Percentiles rank a stretch among this genome's conserved stretches.
Evolutionary conservation across 2,113 vertebrate genomes (phyloP).

Genomic region (Blennius ocellaris): DNA sequence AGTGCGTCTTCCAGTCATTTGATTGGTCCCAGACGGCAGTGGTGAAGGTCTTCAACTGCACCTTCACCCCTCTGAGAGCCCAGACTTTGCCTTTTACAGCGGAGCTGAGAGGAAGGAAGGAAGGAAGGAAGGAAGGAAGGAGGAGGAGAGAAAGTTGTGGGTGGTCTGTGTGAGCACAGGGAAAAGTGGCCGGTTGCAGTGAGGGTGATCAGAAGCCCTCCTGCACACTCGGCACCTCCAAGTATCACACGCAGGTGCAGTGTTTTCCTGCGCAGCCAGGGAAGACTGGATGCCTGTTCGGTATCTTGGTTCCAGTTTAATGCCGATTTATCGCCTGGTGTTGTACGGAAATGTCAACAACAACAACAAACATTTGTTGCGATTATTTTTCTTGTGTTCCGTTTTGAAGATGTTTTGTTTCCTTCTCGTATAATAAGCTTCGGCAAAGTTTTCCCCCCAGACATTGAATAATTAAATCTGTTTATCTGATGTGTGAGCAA

Average conservation of each 20-base stretch:
- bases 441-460: no score
- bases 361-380: not conserved
- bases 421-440: no score
- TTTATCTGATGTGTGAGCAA: not conserved
- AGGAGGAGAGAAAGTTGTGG: slow-evolving; percentile 22
- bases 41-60: slow-evolving; percentile 31
- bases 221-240: slow-evolving; percentile 11
- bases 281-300: slow-evolving; percentile 28
- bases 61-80: slow-evolving; percentile 28
- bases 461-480: not conserved
- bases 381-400: not conserved
- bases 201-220: slow-evolving; percentile 11
- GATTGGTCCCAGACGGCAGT: slow-evolving; percentile 36
- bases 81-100: slow-evolving; percentile 25
- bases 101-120: slow-evolving; percentile 21
- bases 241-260: slow-evolving; percentile 1
- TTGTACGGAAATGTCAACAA: not conserved
- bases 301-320: slow-evolving; percentile 35
- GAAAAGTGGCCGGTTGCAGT: slow-evolving; percentile 9
- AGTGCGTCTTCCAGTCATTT: slow-evolving; percentile 40
- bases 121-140: slow-evolving; percentile 1
- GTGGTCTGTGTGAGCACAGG: slow-evolving; percentile 14
- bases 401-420: slow-evolving; percentile 8
- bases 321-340: slow-evolving; percentile 15
- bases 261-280: slow-evolving; percentile 52